Percentiles rank a stretch among this genome's conserved stretches.
Conservation (phyloP, 2,797 vertebrate genomes). For the Triplophysa bombifrons region DNA sequence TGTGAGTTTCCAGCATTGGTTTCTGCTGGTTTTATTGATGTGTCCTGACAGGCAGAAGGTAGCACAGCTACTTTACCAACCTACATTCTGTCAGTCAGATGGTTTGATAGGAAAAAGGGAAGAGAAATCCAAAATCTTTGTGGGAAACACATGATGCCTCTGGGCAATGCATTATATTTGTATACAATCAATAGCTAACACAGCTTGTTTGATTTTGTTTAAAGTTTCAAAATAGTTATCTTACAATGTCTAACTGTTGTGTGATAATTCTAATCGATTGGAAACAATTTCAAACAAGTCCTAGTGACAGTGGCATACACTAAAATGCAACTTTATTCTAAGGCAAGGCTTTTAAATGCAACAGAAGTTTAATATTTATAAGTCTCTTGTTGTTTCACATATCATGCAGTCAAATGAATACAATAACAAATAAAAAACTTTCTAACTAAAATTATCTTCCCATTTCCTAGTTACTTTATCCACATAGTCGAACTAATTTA, state of each 20-base stretch:
- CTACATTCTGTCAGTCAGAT: conserved; percentile 27
- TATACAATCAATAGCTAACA: conserved; percentile 22
- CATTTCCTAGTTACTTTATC: too few species aligned
- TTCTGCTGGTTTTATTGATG: conserved; percentile 30
- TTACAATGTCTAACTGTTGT: neutral
- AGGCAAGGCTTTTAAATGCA: neutral
- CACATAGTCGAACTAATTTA: too few species aligned
- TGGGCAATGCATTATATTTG: conserved; percentile 35
- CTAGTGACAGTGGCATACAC: too few species aligned
- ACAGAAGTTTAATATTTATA: neutral
- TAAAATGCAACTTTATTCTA: too few species aligned
- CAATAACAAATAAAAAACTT: neutral
- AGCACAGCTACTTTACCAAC: conserved; percentile 16
- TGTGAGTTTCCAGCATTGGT: neutral
- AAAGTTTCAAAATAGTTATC: neutral
- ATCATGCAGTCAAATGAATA: neutral
- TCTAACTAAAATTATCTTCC: too few species aligned
- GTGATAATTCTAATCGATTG: too few species aligned
- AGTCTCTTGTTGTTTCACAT: too few species aligned
- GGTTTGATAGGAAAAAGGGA: conserved; percentile 22
- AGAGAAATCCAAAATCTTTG: conserved; percentile 24
- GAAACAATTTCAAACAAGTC: too few species aligned
- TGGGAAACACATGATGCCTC: conserved; percentile 28
- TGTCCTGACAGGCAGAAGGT: conserved; percentile 23
- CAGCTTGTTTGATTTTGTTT: conserved; percentile 9